Evolutionary conservation across 2,797 vertebrate genomes (phyloP).

Genomic region (Gymnocypris eckloni): DNA sequence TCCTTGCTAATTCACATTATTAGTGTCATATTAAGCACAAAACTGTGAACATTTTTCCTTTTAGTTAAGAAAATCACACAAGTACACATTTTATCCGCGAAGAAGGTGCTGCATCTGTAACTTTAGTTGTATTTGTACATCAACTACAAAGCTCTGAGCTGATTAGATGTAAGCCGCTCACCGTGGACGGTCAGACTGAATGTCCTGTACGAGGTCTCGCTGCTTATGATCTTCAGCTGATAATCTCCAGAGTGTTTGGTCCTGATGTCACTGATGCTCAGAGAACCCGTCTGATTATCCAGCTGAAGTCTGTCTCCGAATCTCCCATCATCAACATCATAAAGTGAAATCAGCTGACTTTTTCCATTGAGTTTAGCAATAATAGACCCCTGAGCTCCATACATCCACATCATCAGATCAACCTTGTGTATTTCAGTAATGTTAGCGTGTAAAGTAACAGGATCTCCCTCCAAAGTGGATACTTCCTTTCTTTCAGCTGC

Average conservation of each 20-base stretch:
- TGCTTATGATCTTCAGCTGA: constrained; percentile 11
- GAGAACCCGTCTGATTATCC: constrained; percentile 1
- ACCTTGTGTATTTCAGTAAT: not conserved
- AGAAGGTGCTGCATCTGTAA: too few species aligned
- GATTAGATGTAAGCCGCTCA: not conserved
- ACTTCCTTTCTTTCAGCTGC: not conserved
- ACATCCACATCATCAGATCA: constrained; percentile 11
- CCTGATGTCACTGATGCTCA: not conserved
- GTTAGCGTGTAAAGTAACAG: not conserved
- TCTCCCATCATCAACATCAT: not conserved
- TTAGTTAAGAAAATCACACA: not conserved
- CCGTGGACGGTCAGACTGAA: constrained; percentile 4
- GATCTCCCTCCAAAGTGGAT: constrained; percentile 2
- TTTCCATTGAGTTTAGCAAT: constrained; percentile 4
- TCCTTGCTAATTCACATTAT: too few species aligned
- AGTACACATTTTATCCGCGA: too few species aligned
- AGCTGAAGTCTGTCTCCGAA: not conserved
- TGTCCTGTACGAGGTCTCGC: not conserved
- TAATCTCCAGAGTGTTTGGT: constrained; percentile 17
- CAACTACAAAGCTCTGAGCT: too few species aligned
- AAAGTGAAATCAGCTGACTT: not conserved
- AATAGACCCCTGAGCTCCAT: not conserved
- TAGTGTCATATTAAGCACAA: too few species aligned
- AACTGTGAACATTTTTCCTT: not conserved
- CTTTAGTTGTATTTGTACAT: too few species aligned